Base-by-base conservation (phyloP, 92 coral and sea anemone genomes). In the Montipora capitata region DNA sequence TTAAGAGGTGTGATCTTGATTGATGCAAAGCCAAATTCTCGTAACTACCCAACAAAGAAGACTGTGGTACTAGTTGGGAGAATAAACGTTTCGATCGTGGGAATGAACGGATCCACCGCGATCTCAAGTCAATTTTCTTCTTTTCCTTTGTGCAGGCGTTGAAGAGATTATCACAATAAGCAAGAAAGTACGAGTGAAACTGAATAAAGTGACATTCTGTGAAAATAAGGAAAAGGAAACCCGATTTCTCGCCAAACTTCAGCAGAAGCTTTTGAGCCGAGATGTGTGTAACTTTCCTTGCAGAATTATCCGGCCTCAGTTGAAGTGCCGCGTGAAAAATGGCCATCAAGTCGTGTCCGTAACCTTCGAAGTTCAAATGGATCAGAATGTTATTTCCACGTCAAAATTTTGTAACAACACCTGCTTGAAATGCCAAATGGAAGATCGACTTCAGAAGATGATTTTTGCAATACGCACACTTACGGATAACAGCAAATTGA, bases 221-320 rank as follows among this genome's bases (percentile, higher is more conserved):
- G 86, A 76, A 51, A 44, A 72, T 7, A 56, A 74, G 9, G 78
- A 78, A 11, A 78, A 66, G 38, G 68, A 80, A 77, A 90, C 71
- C 5, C 78, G 84, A 54, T 84, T 97, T 73, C 91, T 93, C 15
- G 72, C 71, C 10, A 89, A 89, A 44, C 87, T 98, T 14, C 93
- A 89, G 54, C 80, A 75, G 16, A 88, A 73, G 54, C 85, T 98
- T n/a, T 74, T 96, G 17, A 93, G 94, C 10, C 96, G 80, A 52
- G 97, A 92, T 12, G 88, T 94, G 13, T 96, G 95, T 58, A 91
- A 90, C 10, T 80, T 95, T 69, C 99, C 99, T 3, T 98, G 99
- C 83, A 89, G 80, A 67, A 91, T 96, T 63, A 71, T 82, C 64
- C 94, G 87, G 11, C 72, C 83, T 15, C 76, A 85, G 6, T 74